These are phyloP conservation scores for cattle (Bos taurus) DNA, from an alignment of 2,113 vertebrate genomes.

Conservation along the genomic window ARS-UCD2.0 NC_037342.1:73208501-73209000, in stretches of 20 bases:
- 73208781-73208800: constrained; percentile 25
- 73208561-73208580: constrained; percentile 76
- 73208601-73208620: constrained; percentile 75
- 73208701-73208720: constrained; percentile 71
- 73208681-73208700: constrained; percentile 65
- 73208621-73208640: constrained; percentile 75
- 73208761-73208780: constrained; percentile 61
- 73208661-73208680: constrained; percentile 61
- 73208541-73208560: constrained; percentile 55
- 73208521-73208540: constrained; percentile 7
- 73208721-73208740: constrained; percentile 65
- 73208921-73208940: not conserved
- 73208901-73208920: not conserved
- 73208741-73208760: constrained; percentile 75
- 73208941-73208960: not conserved
- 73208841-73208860: not conserved
- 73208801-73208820: not conserved
- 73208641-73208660: constrained; percentile 67
- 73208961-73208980: not conserved
- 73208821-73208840: not conserved
- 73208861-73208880: not conserved
- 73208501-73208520: constrained; percentile 15
- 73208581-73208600: constrained; percentile 76
- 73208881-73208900: not conserved
- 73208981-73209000: not conserved